Base-by-base conservation (phyloP, 2,797 vertebrate species). In the Trachurus trachurus region DNA sequence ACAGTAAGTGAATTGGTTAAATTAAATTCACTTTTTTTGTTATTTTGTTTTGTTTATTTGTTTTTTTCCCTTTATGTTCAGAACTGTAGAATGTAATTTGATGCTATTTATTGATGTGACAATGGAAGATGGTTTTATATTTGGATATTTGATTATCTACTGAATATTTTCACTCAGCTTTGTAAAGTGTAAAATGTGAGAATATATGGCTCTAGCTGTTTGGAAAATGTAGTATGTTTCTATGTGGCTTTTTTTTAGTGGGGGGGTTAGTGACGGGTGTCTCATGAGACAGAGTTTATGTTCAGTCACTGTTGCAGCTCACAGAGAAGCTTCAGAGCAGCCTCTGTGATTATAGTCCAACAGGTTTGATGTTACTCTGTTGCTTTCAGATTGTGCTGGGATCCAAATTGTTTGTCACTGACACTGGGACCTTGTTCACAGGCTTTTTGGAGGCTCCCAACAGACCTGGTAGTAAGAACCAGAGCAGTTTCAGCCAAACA, bases 71-170 rank as follows among this genome's bases (percentile, higher is more conserved):
- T 94, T 89, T 94, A 94, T 91, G 74, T 96, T 95, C 95, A 87
- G 92, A 94, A 84, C 89, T 96, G 94, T 95, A 97, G 95, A 97
- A 97, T 97, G 96, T 98, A 96, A 96, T 95, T 91, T 95, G 95
- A 96, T 95, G 94, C 94, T 96, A 95, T 96, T 94, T 96, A 95
- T 96, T 94, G 92, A 93, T 94, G 96, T 97, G 94, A 95, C 83
- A 95, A 82, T 94, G 91, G 92, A 95, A 93, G 94, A 93, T 88
- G 95, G 76, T 80, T 96, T 97, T 96, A 96, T 96, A 95, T 96
- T 95, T 95, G 47, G 37, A 95, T 96, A 95, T 93, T 96, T 96
- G 74, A 90, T 90, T 94, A 95, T 93, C 93, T 96, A 96, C 96
- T 95, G 94, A 95, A 94, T 95, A 94, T 94, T 95, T 96, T 95